Percentiles rank a stretch among this genome's conserved stretches.
phyloP scores from a whole-genome alignment of 2,113 vertebrate genomes.

The Sylvilagus bachmani region DNA sequence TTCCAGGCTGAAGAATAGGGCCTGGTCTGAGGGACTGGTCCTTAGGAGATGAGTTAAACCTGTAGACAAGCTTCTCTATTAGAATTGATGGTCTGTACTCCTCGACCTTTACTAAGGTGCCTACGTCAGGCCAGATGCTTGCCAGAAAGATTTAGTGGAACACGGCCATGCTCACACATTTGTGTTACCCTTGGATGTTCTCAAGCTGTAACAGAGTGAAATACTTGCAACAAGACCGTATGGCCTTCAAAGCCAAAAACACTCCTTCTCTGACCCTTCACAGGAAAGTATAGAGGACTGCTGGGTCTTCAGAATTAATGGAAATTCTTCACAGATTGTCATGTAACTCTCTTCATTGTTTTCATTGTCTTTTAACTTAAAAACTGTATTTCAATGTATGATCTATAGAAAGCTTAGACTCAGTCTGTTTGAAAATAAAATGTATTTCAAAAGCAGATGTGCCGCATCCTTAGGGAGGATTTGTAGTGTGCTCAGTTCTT shows the following conservation, averaged over 20 bases:
- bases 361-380: slow-evolving; percentile 46
- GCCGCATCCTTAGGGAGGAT: not conserved
- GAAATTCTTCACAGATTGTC: slow-evolving; percentile 41
- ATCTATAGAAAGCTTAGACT: not conserved
- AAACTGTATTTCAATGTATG: not conserved
- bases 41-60: not conserved
- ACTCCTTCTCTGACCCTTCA: not conserved
- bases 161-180: not conserved
- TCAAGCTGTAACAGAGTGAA: not conserved
- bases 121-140: too few species aligned
- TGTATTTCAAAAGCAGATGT: slow-evolving; percentile 39
- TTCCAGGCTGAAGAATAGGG: slow-evolving; percentile 6
- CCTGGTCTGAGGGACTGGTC: not conserved
- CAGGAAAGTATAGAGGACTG: not conserved
- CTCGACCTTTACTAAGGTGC: not conserved
- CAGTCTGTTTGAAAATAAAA: not conserved
- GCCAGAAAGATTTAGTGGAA: not conserved
- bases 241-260: slow-evolving; percentile 13
- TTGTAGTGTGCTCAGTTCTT: not conserved
- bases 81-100: not conserved
- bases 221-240: not conserved
- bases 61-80: not conserved
- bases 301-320: slow-evolving; percentile 13
- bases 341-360: not conserved
- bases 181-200: not conserved